These are phyloP conservation scores for Hydrolagus colliei DNA, from an alignment of 2,797 vertebrate genomes.

Conservation along the genomic window DNA sequence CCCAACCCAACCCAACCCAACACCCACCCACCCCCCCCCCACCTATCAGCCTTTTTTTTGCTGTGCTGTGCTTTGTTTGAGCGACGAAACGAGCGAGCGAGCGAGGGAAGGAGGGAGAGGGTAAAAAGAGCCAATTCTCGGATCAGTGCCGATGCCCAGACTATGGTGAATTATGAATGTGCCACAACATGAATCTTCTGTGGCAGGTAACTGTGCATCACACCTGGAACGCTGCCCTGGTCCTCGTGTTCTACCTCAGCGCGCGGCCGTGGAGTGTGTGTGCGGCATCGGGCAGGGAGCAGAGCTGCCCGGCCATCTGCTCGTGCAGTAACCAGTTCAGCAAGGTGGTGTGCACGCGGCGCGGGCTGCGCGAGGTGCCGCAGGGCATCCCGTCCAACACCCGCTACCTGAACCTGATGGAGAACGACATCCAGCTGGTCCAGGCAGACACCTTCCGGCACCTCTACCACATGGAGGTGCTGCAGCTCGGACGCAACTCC, in stretches of 20 bases:
- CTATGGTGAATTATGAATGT: slow-evolving; percentile 95
- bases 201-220: slow-evolving; percentile 94
- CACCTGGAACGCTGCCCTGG: slow-evolving; percentile 85
- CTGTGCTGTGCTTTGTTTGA: slow-evolving; percentile 17
- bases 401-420: slow-evolving; percentile 93
- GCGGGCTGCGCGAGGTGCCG: slow-evolving; percentile 79
- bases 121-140: slow-evolving; percentile 63
- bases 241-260: slow-evolving; percentile 83
- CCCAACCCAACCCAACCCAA: slow-evolving; percentile 32
- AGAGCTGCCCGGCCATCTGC: slow-evolving; percentile 87
- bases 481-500: slow-evolving; percentile 87
- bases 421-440: slow-evolving; percentile 93
- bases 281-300: slow-evolving; percentile 71
- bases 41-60: slow-evolving; percentile 42
- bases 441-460: slow-evolving; percentile 91
- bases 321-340: slow-evolving; percentile 94
- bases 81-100: too few relatives aligned
- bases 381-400: slow-evolving; percentile 86
- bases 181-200: slow-evolving; percentile 98
- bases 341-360: slow-evolving; percentile 93
- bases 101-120: slow-evolving; percentile 60
- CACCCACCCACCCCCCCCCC: slow-evolving; percentile 45
- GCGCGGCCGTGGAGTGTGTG: slow-evolving; percentile 78
- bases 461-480: slow-evolving; percentile 88
- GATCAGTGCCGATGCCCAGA: slow-evolving; percentile 61